Evolutionary conservation across 2,888 invertebrate genomes (phyloP), one percentile per base, ranked within the genome.

Genomic region (Amblyjoppa fuscipennis): DNA sequence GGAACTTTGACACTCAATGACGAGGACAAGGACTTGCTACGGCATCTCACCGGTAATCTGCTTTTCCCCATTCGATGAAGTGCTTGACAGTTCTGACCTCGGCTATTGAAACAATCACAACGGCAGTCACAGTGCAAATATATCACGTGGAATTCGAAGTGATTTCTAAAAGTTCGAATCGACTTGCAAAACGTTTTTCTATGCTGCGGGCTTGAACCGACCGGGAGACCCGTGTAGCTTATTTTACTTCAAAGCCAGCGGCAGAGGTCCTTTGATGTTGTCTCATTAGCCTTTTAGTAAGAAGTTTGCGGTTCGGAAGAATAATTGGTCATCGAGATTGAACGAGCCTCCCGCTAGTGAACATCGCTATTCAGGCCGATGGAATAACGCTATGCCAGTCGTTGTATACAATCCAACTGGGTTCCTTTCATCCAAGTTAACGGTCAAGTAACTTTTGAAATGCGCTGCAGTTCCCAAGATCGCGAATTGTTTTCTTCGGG

Each of bases 371-470:
- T 16, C 53, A 56, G 31, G 20, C 71, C 49, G 56, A 71, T 34
- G 9, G 56, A 71, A 71, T 71, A 71, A 53, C 34, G 20, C 4
- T 11, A 28, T 7, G 7, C 20, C 28, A 53, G 6, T 77, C 20
- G 68, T 31, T 45, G 68, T 68, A 56, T 56, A 69, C 80, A 77
- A 84, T 61, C 64, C 45, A 34, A 51, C 64, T 38, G 9, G 31
- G 61, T 69, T 41, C 76, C n/a, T 13, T 56, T n/a, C 38, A 11
- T 69, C n/a, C 34, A 13, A 34, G 31, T 73, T 73, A 53, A 74
- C 68, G 28, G 74, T 13, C 77, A 81, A 85, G 75, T 81, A 85
- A 85, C 81, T 85, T 84, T 78, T 78, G 78, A 81, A 78, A 78
- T 56, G 61, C 78, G 13, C 74, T 51, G 41, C 1, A 34, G 20